Evolutionary conservation across 2,888 invertebrate species (phyloP), one percentile per base, ranked within the genome.

Genomic region (Ochropacha duplaris): DNA sequence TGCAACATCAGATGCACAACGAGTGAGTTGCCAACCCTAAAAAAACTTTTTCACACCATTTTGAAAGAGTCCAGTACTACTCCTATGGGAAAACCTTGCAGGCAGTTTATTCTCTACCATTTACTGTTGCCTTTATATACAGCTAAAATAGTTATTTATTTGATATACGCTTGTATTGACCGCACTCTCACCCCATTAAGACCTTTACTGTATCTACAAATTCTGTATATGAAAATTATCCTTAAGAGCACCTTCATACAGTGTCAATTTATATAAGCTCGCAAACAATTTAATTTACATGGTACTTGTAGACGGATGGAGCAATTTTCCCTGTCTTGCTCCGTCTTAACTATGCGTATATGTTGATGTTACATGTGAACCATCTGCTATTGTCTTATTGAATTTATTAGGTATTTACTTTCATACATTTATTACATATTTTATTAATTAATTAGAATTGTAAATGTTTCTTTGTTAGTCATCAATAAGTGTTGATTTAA

Each of bases 231-330:
- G 26, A 11, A 16, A 28, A 51, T 51, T 51, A 28, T 19, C 19
- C 44, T 44, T 44, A 26, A 55, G 51, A 71, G 70, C 64, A 71
- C 72, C 66, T 72, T 75, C 72, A 71, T 68, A 69, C 62, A 71
- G 72, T 68, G 71, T 72, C 78, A 80, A 84, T 83, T 83, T 84
- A 83, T 83, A 80, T 71, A 74, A 75, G 79, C 77, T 81, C 81
- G 74, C 83, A 83, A 83, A 78, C 82, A 83, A 80, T 84, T 81
- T 83, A 84, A 84, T 84, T 84, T 84, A 82, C 81, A 81, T 82
- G 78, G 44, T 79, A 71, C 75, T 73, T 72, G 74, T 72, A 82
- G 84, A 83, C 79, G 78, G 77, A 84, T 84, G 79, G 76, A 65
- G 79, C 82, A 83, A 84, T 84, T 84, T 80, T 81, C 81, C 74